phyloP scores from a whole-genome alignment of 2,888 invertebrate genomes.

The Cephus sareptanus region DNA sequence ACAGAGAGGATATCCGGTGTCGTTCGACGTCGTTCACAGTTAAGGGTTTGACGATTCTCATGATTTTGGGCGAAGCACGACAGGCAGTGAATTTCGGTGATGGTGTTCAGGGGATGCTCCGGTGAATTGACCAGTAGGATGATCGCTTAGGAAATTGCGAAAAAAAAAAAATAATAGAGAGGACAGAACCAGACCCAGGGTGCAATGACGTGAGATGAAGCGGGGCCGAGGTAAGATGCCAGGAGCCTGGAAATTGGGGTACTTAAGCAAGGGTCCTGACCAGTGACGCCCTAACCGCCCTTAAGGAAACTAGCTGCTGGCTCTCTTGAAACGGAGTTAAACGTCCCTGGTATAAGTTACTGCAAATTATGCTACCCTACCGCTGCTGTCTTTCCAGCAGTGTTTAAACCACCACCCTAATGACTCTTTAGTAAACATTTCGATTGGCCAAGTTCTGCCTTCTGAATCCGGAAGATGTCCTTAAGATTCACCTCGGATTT shows the following conservation, averaged over 20 bases:
- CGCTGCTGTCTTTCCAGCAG: neutral
- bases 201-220: neutral
- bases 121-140: neutral
- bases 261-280: neutral
- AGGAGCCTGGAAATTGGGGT: neutral
- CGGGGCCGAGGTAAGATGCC: neutral
- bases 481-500: neutral
- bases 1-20: neutral
- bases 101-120: neutral
- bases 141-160: neutral
- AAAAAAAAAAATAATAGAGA: neutral
- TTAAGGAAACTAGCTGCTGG: neutral
- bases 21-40: neutral
- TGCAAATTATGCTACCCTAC: neutral
- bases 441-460: neutral
- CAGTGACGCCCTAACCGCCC: neutral
- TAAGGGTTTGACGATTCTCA: neutral
- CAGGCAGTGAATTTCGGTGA: neutral
- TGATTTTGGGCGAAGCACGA: neutral
- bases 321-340: neutral
- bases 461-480: neutral
- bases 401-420: neutral
- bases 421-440: conserved; percentile 6
- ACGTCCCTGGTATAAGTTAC: neutral
- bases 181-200: neutral